Conservation (phyloP, 2,113 vertebrate genomes). For the Nettapus auritus region DNA sequence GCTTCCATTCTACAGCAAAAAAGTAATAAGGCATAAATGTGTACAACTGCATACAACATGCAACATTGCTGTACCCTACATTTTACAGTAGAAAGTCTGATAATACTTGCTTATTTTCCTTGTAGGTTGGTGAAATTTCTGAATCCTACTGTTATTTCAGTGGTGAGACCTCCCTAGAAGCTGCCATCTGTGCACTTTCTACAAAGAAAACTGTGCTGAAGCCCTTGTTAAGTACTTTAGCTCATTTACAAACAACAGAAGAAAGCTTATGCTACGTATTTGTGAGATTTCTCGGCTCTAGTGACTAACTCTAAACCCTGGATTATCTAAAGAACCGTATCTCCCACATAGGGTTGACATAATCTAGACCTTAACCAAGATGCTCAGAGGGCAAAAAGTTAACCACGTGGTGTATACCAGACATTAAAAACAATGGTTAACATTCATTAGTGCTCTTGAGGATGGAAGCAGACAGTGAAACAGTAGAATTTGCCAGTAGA, state of each 20-base stretch:
- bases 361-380: not conserved
- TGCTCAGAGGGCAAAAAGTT: not conserved
- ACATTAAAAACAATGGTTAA: constrained; percentile 62
- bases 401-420: constrained; percentile 10
- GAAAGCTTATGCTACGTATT: not conserved
- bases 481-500: constrained; percentile 8
- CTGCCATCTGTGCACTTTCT: not conserved
- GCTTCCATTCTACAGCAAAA: not conserved
- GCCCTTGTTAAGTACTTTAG: not conserved
- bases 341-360: not conserved
- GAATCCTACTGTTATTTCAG: not conserved
- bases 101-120: not conserved
- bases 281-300: not conserved
- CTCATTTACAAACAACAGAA: not conserved
- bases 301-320: not conserved
- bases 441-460: constrained; percentile 30
- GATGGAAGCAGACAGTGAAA: constrained; percentile 48
- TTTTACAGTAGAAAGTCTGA: not conserved
- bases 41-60: not conserved
- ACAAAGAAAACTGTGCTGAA: not conserved
- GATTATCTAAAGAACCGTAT: constrained; percentile 13
- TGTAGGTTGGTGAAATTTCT: not conserved
- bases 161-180: not conserved
- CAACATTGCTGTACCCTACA: not conserved
- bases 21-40: not conserved